Base-by-base conservation (phyloP, 2,113 vertebrate species). In the Spizaetus ornatus region DNA sequence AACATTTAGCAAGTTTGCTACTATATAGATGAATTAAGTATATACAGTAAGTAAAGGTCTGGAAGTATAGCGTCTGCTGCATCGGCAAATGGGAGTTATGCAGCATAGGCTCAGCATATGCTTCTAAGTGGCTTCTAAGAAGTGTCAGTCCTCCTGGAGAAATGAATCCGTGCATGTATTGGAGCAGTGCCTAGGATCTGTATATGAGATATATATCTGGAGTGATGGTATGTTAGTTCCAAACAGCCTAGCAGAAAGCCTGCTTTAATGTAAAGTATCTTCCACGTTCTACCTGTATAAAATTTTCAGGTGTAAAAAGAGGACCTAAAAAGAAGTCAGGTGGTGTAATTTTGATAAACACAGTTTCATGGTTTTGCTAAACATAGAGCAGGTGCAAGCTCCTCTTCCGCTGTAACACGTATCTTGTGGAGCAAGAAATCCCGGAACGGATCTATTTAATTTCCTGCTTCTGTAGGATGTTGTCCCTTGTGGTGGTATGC, bases 181-280 rank as follows among this genome's bases (percentile, higher is more conserved):
- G 71, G 34, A 58, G 42, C 72, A 31, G 23, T 27, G 11, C 14
- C 47, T 2, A 4, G 71, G 40, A 23, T 29, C 45, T 3, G 1
- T 26, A 2, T 4, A 1, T 3, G 8, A 4, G 43, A 42, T 27
- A 7, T 6, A 0, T 25, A 9, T 8, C n/a, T 66, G 52, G 58
- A 45, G 81, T 18, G 38, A 7, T 1, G 3, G 9, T 3, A 8
- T 13, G 59, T 26, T 38, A 38, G 7, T 45, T 50, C 67, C 52
- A 50, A 45, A 3, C 5, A 32, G 50, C 45, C 40, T 32, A 32
- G 23, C 69, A 36, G 36, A 48, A 58, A 50, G 36, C 27, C 23
- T 53, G 27, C 16, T 73, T 40, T 18, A 50, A 13, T 16, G 77
- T n/a, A 40, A 40, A 48, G 40, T 19, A 15, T 40, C 42, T 59